phyloP scores from a whole-genome alignment of 2,113 vertebrate genomes.

The Nymphicus hollandicus region DNA sequence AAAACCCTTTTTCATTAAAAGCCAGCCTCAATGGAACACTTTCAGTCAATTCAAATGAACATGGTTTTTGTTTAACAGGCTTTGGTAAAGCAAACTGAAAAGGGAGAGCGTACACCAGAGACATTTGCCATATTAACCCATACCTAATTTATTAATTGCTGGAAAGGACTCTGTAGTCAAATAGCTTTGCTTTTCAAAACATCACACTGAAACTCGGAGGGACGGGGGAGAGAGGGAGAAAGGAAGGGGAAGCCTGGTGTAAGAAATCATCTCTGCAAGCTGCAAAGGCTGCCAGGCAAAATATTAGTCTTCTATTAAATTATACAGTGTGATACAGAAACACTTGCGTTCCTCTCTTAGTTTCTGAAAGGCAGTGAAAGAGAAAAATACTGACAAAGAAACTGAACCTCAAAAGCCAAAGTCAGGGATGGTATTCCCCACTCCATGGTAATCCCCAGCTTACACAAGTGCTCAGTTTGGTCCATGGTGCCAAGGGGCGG shows the following conservation, averaged over 20 bases:
- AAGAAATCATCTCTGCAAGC: slow-evolving; percentile 39
- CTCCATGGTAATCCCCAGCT: neutral
- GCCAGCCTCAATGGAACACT: neutral
- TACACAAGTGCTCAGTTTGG: neutral
- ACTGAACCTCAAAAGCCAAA: neutral
- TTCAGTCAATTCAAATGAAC: neutral
- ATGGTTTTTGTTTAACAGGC: neutral
- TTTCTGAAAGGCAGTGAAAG: slow-evolving; percentile 35
- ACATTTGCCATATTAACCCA: neutral
- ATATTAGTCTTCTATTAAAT: slow-evolving; percentile 55
- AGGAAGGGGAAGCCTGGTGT: neutral
- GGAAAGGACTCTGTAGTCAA: neutral
- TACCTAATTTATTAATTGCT: slow-evolving; percentile 9
- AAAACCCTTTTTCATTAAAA: neutral
- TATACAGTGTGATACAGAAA: slow-evolving; percentile 4
- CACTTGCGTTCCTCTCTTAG: neutral
- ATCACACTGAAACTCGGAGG: neutral
- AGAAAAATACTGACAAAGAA: slow-evolving; percentile 3
- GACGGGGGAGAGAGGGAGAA: neutral
- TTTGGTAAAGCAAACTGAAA: neutral
- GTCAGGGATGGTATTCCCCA: neutral
- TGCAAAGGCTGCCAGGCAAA: slow-evolving; percentile 32
- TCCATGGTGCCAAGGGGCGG: neutral
- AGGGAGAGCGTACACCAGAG: neutral
- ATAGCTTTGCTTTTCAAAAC: slow-evolving; percentile 29